Evolutionary conservation across 2,888 invertebrate species (phyloP).

Genomic region (Drosophila bunnanda): DNA sequence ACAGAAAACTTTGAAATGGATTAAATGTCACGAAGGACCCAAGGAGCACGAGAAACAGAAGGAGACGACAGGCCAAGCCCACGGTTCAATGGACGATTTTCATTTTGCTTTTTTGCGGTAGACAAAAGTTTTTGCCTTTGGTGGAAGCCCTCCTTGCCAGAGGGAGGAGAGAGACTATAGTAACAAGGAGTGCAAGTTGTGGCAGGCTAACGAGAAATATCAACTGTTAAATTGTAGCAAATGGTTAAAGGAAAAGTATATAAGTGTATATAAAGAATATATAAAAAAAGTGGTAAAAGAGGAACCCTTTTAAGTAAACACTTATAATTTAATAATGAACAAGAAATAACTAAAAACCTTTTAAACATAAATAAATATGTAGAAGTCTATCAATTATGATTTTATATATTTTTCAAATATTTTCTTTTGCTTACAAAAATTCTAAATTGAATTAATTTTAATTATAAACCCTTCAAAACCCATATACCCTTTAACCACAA

Average conservation of each 20-base stretch:
- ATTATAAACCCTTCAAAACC: neutral
- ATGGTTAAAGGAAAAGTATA: slow-evolving; percentile 37
- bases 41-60: neutral
- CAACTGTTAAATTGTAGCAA: slow-evolving; percentile 70
- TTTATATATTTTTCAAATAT: neutral
- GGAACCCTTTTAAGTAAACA: neutral
- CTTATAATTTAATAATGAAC: neutral
- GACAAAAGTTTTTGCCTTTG: slow-evolving; percentile 52
- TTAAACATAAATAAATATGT: too few species aligned
- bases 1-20: slow-evolving; percentile 40
- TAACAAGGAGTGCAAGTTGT: slow-evolving; percentile 15
- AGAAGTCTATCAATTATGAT: neutral
- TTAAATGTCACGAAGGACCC: slow-evolving; percentile 35
- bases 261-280: neutral
- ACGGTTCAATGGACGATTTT: slow-evolving; percentile 76
- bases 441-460: neutral
- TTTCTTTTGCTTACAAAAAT: neutral
- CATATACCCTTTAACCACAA: neutral
- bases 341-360: neutral
- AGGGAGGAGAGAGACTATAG: neutral
- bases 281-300: neutral
- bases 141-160: slow-evolving; percentile 15
- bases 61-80: slow-evolving; percentile 29
- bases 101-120: slow-evolving; percentile 51
- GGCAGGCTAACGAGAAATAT: slow-evolving; percentile 59